These are phyloP conservation scores for Steinernema hermaphroditum DNA, from an alignment of 2,888 invertebrate genomes.

Conservation along the genomic window DNA sequence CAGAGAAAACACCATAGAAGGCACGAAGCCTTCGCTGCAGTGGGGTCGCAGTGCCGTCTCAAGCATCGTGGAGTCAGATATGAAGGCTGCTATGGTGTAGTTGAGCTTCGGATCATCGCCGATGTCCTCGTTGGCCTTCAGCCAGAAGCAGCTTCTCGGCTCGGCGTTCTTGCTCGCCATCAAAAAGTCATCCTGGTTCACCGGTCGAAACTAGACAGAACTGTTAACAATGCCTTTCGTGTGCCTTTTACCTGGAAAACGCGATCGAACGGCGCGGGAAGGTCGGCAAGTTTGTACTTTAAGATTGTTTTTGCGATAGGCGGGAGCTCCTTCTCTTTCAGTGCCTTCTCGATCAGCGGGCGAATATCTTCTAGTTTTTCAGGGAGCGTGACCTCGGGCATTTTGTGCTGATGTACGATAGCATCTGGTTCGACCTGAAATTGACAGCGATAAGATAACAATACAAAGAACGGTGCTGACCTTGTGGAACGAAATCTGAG, in stretches of 20 bases:
- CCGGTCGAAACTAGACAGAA: not conserved
- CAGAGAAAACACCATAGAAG: slow-evolving; percentile 59
- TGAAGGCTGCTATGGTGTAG: slow-evolving; percentile 67
- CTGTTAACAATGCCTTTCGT: not conserved
- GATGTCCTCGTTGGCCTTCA: slow-evolving; percentile 5
- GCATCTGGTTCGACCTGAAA: slow-evolving; percentile 38
- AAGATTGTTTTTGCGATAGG: not conserved
- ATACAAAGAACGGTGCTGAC: slow-evolving; percentile 35
- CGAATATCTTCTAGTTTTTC: slow-evolving; percentile 45
- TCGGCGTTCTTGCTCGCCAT: slow-evolving; percentile 1
- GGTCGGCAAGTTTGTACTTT: not conserved
- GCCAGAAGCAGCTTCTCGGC: slow-evolving; percentile 24
- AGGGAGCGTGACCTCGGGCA: slow-evolving; percentile 66
- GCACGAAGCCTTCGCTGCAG: slow-evolving; percentile 41
- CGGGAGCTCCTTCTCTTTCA: slow-evolving; percentile 32
- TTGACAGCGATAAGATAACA: slow-evolving; percentile 36
- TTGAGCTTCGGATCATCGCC: slow-evolving; percentile 65
- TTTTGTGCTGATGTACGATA: slow-evolving; percentile 61
- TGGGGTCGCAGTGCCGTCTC: slow-evolving; percentile 62
- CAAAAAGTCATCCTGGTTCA: slow-evolving; percentile 7
- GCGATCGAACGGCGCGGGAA: slow-evolving; percentile 14
- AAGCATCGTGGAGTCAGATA: slow-evolving; percentile 66
- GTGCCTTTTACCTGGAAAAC: slow-evolving; percentile 27
- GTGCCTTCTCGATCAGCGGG: slow-evolving; percentile 47
- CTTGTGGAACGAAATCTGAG: slow-evolving; percentile 36